Evolutionary conservation across 92 coral and sea anemone genomes (phyloP).

Genomic region (Parazoanthus atlanticus): DNA sequence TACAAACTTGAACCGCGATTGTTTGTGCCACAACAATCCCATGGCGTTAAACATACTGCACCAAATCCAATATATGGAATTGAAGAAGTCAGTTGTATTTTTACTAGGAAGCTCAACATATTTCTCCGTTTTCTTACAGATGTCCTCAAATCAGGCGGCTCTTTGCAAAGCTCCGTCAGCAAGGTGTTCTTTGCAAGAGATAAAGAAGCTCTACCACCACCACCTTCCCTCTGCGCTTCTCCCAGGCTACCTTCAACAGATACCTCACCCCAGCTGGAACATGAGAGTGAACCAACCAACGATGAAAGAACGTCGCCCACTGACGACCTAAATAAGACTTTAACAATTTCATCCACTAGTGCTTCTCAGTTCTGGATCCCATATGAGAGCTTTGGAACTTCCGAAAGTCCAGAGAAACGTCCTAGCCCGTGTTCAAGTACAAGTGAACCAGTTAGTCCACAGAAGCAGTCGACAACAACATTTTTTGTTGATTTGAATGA

Average conservation of each 20-base stretch:
- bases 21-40: background rate
- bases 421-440: background rate
- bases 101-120: background rate
- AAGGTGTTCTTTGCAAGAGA: conserved; percentile 16
- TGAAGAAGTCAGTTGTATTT: background rate
- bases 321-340: conserved; percentile 24
- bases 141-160: conserved; percentile 15
- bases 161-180: conserved; percentile 13
- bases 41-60: background rate
- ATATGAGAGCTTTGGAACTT: conserved; percentile 21
- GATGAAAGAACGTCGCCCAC: background rate
- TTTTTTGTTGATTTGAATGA: conserved; percentile 37
- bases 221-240: conserved; percentile 7
- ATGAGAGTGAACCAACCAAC: background rate
- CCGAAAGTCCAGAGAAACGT: background rate
- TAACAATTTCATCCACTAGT: conserved; percentile 26
- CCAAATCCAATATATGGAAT: background rate
- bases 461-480: conserved; percentile 12
- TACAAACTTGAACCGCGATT: background rate
- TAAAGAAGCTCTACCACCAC: conserved; percentile 16
- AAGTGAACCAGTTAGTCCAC: background rate
- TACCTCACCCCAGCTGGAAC: background rate
- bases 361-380: conserved; percentile 38
- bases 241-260: background rate
- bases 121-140: conserved; percentile 15